Conservation (phyloP, 1,140 invertebrate genomes). For the Pantala flavescens region DNA sequence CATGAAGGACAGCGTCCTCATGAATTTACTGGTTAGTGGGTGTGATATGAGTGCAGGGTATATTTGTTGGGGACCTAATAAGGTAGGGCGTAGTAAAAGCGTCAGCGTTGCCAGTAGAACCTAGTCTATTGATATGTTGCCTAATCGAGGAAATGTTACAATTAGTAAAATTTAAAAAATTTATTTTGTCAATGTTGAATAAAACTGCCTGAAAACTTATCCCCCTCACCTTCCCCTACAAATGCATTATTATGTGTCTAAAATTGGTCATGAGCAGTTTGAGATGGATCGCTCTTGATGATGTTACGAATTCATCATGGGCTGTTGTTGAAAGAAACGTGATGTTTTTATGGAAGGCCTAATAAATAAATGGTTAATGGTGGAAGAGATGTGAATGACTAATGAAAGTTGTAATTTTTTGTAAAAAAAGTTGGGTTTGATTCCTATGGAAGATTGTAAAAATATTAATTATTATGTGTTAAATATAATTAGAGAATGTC, state of each 20-base stretch:
- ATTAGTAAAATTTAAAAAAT: neutral
- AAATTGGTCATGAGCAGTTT: no score
- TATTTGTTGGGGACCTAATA: slow-evolving; percentile 52
- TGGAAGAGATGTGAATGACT: neutral
- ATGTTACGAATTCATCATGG: no score
- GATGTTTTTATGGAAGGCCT: neutral
- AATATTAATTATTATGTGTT: neutral
- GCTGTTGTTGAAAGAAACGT: no score
- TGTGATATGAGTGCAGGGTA: slow-evolving; percentile 85
- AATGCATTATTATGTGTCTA: no score
- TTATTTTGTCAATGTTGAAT: slow-evolving; percentile 8
- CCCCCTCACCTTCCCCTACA: neutral
- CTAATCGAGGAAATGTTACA: neutral
- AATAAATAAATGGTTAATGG: neutral
- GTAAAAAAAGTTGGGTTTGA: neutral
- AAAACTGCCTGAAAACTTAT: neutral
- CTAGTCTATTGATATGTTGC: neutral
- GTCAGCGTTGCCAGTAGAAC: neutral
- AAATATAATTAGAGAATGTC: neutral
- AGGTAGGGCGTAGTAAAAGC: neutral
- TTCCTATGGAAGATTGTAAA: neutral
- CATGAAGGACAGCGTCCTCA: slow-evolving; percentile 62
- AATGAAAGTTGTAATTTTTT: slow-evolving; percentile 3
- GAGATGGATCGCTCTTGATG: no score
- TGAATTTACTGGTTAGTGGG: slow-evolving; percentile 83